A percentile compares a stretch with the other conserved stretches of the same genome.
phyloP scores from a whole-genome alignment of 2,113 vertebrate genomes.

The Hippocampus abdominalis region DNA sequence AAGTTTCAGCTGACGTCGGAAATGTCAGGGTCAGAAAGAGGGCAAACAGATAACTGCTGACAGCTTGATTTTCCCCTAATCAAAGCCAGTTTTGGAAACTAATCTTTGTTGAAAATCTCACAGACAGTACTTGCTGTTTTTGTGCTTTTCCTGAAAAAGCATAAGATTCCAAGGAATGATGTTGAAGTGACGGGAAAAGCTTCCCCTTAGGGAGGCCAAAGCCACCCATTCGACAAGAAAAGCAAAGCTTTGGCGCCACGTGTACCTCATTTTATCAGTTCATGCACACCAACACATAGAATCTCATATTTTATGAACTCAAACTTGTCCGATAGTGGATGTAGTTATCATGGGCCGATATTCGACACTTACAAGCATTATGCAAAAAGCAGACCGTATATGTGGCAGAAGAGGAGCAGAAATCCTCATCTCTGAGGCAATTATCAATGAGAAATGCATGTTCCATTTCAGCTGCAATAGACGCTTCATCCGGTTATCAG shows the following conservation, averaged over 20 bases:
- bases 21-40: not conserved
- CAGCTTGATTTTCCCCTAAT: not conserved
- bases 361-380: not conserved
- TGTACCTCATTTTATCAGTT: not conserved
- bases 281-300: not conserved
- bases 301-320: not conserved
- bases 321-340: not conserved
- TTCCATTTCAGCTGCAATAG: constrained; percentile 32
- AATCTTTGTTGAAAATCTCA: no score
- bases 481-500: constrained; percentile 43
- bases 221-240: no score
- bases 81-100: no score
- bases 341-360: not conserved
- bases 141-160: no score
- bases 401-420: not conserved
- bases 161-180: no score
- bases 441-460: constrained; percentile 46
- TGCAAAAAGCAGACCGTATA: not conserved
- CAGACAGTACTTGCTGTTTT: no score
- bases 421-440: constrained; percentile 28
- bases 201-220: no score
- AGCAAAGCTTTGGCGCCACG: no score
- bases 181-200: no score
- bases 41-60: not conserved
- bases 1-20: not conserved